A percentile compares a stretch with the other conserved stretches of the same genome.
Evolutionary conservation across 2,888 invertebrate species (phyloP).

Genomic region (Apeira syringaria): DNA sequence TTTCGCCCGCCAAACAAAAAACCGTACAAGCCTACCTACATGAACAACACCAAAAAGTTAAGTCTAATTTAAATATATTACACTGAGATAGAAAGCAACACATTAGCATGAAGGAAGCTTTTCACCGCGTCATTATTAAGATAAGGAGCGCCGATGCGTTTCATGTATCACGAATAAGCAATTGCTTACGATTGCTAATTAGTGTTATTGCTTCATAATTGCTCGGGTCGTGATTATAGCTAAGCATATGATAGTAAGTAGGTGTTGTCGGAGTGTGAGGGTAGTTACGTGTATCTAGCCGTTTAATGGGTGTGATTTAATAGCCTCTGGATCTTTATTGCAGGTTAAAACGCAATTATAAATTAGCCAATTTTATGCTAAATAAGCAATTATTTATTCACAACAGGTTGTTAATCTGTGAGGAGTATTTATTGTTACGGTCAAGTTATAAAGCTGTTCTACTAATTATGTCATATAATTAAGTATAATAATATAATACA

Average conservation of each 20-base stretch:
- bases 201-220: neutral
- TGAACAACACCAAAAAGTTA: too few species aligned
- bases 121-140: neutral
- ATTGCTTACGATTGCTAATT: neutral
- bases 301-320: neutral
- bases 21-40: too few species aligned
- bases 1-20: too few species aligned
- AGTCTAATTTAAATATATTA: too few species aligned
- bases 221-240: neutral
- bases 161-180: constrained; percentile 1
- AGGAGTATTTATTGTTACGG: too few species aligned
- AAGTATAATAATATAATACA: too few species aligned
- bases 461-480: too few species aligned
- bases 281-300: too few species aligned
- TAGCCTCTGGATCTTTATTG: neutral
- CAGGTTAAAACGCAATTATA: neutral
- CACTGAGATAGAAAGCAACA: too few species aligned
- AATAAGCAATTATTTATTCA: neutral
- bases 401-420: neutral
- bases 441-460: too few species aligned
- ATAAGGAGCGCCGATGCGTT: neutral
- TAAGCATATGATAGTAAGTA: neutral
- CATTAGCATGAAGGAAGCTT: neutral
- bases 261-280: too few species aligned
- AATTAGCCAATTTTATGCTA: neutral